phyloP scores from a whole-genome alignment of 2,797 vertebrate genomes.

The Eulemur rubriventer region DNA sequence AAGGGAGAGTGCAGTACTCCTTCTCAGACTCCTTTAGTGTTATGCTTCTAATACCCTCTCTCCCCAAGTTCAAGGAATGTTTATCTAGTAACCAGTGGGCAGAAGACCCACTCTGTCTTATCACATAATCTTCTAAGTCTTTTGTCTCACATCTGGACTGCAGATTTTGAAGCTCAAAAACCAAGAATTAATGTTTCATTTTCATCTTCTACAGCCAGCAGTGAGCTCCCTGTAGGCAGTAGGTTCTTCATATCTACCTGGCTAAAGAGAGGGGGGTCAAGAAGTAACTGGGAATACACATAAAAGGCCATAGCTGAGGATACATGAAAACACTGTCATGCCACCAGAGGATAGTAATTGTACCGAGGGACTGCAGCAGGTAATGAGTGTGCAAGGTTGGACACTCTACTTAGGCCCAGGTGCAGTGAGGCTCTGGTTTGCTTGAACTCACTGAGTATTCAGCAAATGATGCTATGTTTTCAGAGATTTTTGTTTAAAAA shows the following conservation, averaged over 20 bases:
- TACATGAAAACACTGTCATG: not conserved
- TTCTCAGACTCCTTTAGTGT: not conserved
- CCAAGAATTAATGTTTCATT: slow-evolving; percentile 35
- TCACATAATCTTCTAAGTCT: not conserved
- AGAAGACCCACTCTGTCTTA: not conserved
- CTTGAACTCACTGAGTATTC: not conserved
- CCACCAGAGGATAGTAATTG: not conserved
- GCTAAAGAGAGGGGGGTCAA: not conserved
- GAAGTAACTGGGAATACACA: not conserved
- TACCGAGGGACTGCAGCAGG: not conserved
- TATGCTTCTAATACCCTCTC: not conserved
- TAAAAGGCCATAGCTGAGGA: not conserved
- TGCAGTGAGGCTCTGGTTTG: not conserved
- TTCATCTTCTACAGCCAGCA: slow-evolving; percentile 27
- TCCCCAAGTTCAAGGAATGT: not conserved
- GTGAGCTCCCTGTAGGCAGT: not conserved
- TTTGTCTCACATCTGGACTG: slow-evolving; percentile 53
- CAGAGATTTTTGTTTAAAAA: not conserved
- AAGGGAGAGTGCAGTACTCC: not conserved
- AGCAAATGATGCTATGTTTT: not conserved
- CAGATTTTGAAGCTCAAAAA: slow-evolving; percentile 26
- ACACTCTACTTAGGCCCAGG: not conserved
- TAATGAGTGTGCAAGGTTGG: not conserved
- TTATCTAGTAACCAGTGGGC: not conserved
- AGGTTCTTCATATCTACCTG: slow-evolving; percentile 25